Base-by-base conservation (phyloP, 2,113 vertebrate genomes). In the Gallinago jamesoni region DNA sequence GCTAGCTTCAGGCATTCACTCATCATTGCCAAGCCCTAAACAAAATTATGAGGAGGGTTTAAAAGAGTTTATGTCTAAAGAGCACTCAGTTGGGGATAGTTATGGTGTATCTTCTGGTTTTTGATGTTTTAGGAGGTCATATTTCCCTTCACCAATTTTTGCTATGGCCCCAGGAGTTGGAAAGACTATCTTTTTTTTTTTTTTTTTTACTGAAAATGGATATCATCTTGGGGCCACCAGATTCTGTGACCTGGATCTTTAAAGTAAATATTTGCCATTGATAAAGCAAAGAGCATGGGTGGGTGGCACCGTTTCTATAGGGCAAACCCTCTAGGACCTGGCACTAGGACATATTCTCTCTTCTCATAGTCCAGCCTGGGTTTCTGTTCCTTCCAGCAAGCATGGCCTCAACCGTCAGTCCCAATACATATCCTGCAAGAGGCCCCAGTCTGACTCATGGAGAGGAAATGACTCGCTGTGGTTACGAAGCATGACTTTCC, bases 401-500 rank as follows among this genome's bases (percentile, higher is more conserved):
- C n/a, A 35, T 4, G 25, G 22, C 25, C 47, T 60, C 84, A 87
- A 79, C 63, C 10, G 62, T 82, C 60, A 41, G 27, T 78, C 63
- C 69, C 67, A 24, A 33, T 4, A 18, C 3, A 41, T 2, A 45
- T 45, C 52, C 79, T 64, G 63, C 76, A 63, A 35, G 75, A 90
- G 92, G 83, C 80, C 66, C 59, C 45, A 45, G 41, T 4, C 23
- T 95, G 96, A 93, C 50, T 96, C 94, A 92, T 1, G 37, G 80
- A 89, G 74, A 33, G 86, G 94, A 94, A 94, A 78, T 73, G 77
- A 94, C 55, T 94, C 3, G 16, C 68, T 73, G 84, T 56, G 81
- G 84, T 82, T 87, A 80, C 5, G 1, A 82, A 79, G 74, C 93
- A 85, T 10, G 89, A 57, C 84, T 92, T 84, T 87, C 74, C 74